A percentile compares a stretch with the other conserved stretches of the same genome.
Evolutionary conservation across 1,140 invertebrate genomes (phyloP).

Genomic region (Yoshiicerus persimilis): DNA sequence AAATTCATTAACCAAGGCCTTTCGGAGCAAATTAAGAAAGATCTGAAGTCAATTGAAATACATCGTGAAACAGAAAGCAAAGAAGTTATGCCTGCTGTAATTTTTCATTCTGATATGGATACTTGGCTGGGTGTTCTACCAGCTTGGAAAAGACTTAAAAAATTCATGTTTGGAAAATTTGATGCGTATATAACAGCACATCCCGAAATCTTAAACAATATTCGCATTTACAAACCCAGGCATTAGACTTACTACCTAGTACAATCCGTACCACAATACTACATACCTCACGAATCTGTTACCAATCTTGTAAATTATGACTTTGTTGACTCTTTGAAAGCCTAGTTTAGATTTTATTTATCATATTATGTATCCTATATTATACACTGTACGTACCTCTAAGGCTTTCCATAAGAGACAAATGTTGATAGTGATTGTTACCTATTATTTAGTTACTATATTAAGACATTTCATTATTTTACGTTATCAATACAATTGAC

Average conservation of each 20-base stretch:
- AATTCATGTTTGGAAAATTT: slow-evolving; percentile 17
- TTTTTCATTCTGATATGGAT: slow-evolving; percentile 11
- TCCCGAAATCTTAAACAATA: not conserved
- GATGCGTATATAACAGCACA: not conserved
- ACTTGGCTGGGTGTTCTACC: not conserved
- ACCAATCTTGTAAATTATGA: not conserved
- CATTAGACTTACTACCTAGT: not conserved
- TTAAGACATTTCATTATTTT: not conserved
- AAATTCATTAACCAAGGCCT: slow-evolving; percentile 5
- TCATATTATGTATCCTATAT: not conserved
- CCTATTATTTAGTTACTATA: not conserved
- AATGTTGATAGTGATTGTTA: not conserved
- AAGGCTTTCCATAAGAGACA: not conserved
- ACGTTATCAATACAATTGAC: not conserved
- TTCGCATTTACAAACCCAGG: slow-evolving; percentile 1
- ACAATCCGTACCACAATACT: not conserved
- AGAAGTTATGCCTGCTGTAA: not conserved
- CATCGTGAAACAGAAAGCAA: not conserved
- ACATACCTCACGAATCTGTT: not conserved
- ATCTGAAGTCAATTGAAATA: not conserved
- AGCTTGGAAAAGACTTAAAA: not conserved
- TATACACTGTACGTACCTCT: not conserved
- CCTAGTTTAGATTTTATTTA: not conserved
- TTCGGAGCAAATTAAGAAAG: not conserved
- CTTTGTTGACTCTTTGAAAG: not conserved